phyloP scores from a whole-genome alignment of 2,797 vertebrate species.

The Thaleichthys pacificus region DNA sequence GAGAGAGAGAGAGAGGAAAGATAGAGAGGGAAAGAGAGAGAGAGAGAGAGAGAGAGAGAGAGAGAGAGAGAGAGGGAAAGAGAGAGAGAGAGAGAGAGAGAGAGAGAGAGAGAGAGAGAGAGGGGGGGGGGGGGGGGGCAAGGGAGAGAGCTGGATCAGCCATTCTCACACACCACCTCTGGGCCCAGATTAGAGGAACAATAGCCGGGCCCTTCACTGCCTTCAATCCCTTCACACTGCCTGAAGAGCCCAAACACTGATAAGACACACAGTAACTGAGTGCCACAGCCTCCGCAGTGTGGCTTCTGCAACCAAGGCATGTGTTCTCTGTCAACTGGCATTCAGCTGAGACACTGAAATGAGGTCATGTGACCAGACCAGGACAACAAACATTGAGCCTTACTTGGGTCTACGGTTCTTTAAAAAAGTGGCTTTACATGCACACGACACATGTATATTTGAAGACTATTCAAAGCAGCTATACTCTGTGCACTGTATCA shows the following conservation, averaged over 20 bases:
- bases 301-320: constrained; percentile 3
- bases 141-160: constrained; percentile 51
- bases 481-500: no score
- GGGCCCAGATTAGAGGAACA: constrained; percentile 61
- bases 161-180: constrained; percentile 23
- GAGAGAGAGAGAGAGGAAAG: background rate
- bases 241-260: constrained; percentile 38
- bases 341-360: background rate
- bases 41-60: background rate
- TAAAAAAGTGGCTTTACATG: no score
- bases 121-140: background rate
- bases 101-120: background rate
- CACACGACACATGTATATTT: no score
- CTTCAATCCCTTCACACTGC: constrained; percentile 44
- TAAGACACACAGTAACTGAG: constrained; percentile 26
- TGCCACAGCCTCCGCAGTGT: background rate
- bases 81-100: background rate
- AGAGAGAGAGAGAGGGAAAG: background rate
- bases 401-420: no score
- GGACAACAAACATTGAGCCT: constrained; percentile 16
- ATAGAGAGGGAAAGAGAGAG: background rate
- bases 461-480: no score
- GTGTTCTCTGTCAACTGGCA: background rate
- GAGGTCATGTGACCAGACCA: constrained; percentile 1
- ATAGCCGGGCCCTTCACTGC: constrained; percentile 20